phyloP scores from a whole-genome alignment of 2,888 invertebrate species.

The Leptinotarsa juncta region DNA sequence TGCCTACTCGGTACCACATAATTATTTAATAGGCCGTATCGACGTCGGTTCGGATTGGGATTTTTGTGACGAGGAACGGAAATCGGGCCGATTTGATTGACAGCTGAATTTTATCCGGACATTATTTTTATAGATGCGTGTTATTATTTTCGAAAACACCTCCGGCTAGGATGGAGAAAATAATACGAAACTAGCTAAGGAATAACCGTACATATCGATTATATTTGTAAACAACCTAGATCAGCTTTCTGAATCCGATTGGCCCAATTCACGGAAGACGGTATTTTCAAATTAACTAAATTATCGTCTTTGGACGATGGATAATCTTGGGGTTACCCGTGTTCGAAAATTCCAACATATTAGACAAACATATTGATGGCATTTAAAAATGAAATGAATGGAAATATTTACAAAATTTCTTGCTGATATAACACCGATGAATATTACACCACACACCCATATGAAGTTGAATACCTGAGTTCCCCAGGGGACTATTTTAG shows the following conservation, averaged over 20 bases:
- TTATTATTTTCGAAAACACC: conserved; percentile 32
- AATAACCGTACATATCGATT: conserved; percentile 12
- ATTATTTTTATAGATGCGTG: conserved; percentile 28
- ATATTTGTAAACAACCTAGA: background rate
- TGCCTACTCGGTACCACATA: conserved; percentile 40
- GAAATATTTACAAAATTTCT: too few species aligned
- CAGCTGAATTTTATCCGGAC: conserved; percentile 42
- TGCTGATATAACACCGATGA: too few species aligned
- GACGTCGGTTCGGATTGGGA: conserved; percentile 37
- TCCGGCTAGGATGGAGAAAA: conserved; percentile 9
- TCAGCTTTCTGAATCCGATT: background rate
- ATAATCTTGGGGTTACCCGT: too few species aligned
- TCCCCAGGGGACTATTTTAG: too few species aligned
- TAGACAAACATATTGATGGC: too few species aligned
- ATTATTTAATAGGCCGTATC: conserved; percentile 49
- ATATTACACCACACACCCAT: too few species aligned
- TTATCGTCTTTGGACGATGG: too few species aligned
- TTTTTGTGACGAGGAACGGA: conserved; percentile 23
- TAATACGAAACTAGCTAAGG: conserved; percentile 1
- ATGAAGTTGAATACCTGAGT: too few species aligned
- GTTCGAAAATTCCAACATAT: too few species aligned
- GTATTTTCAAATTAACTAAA: too few species aligned
- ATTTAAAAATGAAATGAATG: too few species aligned
- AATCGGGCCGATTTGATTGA: conserved; percentile 40
- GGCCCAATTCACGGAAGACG: too few species aligned